These are phyloP conservation scores for Andrena chrysosceles DNA, from an alignment of 2,888 invertebrate species.

Conservation along the genomic window DNA sequence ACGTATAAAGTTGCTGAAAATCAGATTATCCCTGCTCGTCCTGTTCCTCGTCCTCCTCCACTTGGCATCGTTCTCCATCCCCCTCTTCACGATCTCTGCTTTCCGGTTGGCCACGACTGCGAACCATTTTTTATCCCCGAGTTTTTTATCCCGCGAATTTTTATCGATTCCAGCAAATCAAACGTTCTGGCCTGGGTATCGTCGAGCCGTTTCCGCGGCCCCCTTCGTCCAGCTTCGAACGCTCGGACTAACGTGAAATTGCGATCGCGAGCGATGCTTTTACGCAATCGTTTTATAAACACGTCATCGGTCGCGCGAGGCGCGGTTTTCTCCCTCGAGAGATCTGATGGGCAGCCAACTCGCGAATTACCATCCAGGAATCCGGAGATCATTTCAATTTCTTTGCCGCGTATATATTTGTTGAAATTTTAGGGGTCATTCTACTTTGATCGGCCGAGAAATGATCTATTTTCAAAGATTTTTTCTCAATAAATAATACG, in stretches of 20 bases:
- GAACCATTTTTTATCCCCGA: constrained; percentile 63
- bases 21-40: constrained; percentile 80
- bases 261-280: constrained; percentile 11
- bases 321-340: background rate
- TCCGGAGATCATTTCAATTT: too few relatives aligned
- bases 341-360: background rate
- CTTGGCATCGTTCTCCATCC: constrained; percentile 38
- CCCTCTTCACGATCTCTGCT: constrained; percentile 53
- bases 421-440: too few relatives aligned
- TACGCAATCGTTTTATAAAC: constrained; percentile 3
- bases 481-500: too few relatives aligned
- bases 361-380: too few relatives aligned
- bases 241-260: constrained; percentile 34
- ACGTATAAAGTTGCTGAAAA: constrained; percentile 84
- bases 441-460: too few relatives aligned
- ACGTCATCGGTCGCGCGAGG: background rate
- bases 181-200: constrained; percentile 38
- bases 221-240: constrained; percentile 19
- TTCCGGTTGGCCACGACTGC: constrained; percentile 59
- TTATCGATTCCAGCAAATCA: constrained; percentile 69
- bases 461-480: too few relatives aligned
- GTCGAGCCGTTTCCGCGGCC: constrained; percentile 28
- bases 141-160: constrained; percentile 72
- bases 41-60: constrained; percentile 59
- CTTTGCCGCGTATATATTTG: too few relatives aligned